phyloP scores from a whole-genome alignment of 2,797 vertebrate genomes.

The Tragopan temminckii region DNA sequence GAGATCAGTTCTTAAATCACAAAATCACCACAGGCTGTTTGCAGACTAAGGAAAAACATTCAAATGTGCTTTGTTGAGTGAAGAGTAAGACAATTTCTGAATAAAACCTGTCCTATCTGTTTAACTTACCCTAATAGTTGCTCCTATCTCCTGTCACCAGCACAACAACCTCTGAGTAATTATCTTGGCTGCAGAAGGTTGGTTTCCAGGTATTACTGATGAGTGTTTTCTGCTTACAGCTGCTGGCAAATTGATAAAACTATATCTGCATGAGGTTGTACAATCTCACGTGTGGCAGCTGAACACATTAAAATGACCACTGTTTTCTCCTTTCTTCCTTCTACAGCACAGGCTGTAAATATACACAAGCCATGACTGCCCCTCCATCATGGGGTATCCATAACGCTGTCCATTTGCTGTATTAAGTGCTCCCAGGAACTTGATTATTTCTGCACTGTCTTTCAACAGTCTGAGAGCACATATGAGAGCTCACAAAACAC shows the following conservation, averaged over 20 bases:
- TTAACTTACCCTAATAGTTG: neutral
- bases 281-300: neutral
- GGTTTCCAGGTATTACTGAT: constrained; percentile 13
- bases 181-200: neutral
- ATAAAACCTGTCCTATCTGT: neutral
- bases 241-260: constrained; percentile 22
- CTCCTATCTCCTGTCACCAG: constrained; percentile 22
- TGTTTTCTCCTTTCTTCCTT: neutral
- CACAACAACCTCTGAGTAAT: neutral
- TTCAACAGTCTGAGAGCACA: neutral
- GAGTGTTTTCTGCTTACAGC: constrained; percentile 10
- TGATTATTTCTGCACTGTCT: neutral
- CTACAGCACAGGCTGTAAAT: neutral
- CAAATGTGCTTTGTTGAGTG: neutral
- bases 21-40: neutral
- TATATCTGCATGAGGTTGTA: neutral
- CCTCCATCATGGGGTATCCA: neutral
- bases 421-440: neutral
- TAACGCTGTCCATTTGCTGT: neutral
- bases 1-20: neutral
- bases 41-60: neutral
- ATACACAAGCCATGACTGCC: neutral
- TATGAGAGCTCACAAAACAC: neutral
- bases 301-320: neutral
- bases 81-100: neutral